Base-by-base conservation (phyloP, 2,113 vertebrate species). In the Poecile atricapillus region DNA sequence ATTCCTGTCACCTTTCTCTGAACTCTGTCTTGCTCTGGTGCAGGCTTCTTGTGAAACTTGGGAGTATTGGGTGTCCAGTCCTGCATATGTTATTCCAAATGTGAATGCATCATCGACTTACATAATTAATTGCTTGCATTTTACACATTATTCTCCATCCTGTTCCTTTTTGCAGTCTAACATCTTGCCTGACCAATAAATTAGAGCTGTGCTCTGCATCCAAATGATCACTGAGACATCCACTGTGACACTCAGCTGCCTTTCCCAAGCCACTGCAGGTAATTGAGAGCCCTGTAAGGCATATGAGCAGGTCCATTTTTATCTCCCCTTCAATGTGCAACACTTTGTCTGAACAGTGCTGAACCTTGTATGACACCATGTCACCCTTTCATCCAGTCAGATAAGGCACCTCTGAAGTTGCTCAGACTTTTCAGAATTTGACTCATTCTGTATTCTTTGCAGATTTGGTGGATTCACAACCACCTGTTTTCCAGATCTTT, bases 341-440 rank as follows among this genome's bases (percentile, higher is more conserved):
- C 75, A 88, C 82, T 95, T 91, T 88, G 91, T 81, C 81, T 97
- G 93, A 86, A 74, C 59, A 83, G 79, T 71, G 88, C 43, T 93
- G 85, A 95, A 95, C 95, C 90, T 68, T 88, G 49, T 37, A 56
- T 81, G 90, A 90, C 91, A 90, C 84, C 9, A 0, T 63, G 78
- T 77, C 46, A 69, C 67, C 20, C 68, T 83, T 95, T 88, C 85
- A 83, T 86, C 43, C 70, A 13, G 18, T 39, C 25, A 39, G 50
- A 90, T 63, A 83, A 88, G 59, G 68, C 91, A 55, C 63, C 75
- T 70, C 68, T 83, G 78, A 86, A 83, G 39, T 68, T 94, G 71
- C 39, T 78, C 60, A 92, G 82, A 20, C 33, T 67, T 55, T 79
- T 70, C 56, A 64, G 83, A 77, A 83, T 80, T 80, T 83, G 52